Conservation (phyloP, 2,797 vertebrate species). For the Sebastes kiyomatsui region DNA sequence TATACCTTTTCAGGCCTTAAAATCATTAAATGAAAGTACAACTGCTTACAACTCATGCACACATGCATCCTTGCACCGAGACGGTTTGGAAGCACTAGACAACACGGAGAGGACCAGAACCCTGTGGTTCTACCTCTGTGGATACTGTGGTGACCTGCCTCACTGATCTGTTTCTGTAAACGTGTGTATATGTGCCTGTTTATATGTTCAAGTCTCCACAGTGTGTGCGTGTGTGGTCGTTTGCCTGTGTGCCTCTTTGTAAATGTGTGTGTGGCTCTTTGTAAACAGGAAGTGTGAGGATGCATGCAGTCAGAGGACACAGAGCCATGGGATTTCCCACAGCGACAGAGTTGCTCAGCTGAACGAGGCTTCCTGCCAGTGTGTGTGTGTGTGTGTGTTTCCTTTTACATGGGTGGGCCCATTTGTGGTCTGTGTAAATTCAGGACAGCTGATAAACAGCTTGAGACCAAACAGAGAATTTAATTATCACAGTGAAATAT, state of each 20-base stretch:
- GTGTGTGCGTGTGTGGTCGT: not conserved
- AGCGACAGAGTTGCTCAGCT: constrained; percentile 52
- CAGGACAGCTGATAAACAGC: constrained; percentile 38
- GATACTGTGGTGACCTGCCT: not conserved
- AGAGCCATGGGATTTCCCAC: constrained; percentile 70
- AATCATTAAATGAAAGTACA: not conserved
- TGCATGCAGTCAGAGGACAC: constrained; percentile 59
- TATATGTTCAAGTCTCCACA: not conserved
- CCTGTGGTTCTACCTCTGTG: not conserved
- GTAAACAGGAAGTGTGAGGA: constrained; percentile 79
- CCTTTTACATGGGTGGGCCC: constrained; percentile 41
- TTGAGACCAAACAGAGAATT: constrained; percentile 8
- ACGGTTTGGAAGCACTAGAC: not conserved
- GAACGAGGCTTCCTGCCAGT: constrained; percentile 26
- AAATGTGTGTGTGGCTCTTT: constrained; percentile 10
- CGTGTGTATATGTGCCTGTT: not conserved
- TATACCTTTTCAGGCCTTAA: not conserved
- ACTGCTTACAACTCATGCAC: not conserved
- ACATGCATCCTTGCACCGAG: not conserved
- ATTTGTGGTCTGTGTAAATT: constrained; percentile 11
- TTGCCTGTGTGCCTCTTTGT: not conserved
- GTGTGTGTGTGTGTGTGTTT: constrained; percentile 35
- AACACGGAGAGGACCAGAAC: not conserved
- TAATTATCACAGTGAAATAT: not conserved
- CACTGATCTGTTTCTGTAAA: not conserved